These are phyloP conservation scores for Harpagoxenus sublaevis DNA, from an alignment of 2,888 invertebrate genomes.

Conservation along the genomic window DNA sequence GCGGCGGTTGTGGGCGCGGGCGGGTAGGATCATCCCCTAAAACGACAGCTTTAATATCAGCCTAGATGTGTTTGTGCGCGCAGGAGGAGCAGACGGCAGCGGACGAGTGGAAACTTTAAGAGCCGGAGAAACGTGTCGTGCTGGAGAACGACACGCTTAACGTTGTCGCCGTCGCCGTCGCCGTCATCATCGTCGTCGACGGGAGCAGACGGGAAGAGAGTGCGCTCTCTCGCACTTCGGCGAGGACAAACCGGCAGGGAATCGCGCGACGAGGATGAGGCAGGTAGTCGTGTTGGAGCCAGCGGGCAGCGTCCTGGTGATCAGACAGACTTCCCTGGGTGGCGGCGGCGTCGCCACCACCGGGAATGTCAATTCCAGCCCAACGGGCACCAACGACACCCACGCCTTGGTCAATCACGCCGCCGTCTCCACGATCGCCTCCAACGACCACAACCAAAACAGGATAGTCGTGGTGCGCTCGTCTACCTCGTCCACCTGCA, in stretches of 20 bases:
- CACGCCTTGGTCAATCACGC: constrained; percentile 78
- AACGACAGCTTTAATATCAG: constrained; percentile 74
- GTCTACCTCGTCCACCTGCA: constrained; percentile 79
- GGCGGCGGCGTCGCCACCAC: constrained; percentile 77
- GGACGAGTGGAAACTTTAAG: constrained; percentile 74
- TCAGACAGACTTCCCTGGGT: constrained; percentile 83
- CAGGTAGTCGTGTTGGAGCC: constrained; percentile 85
- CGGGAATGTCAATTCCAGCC: constrained; percentile 72
- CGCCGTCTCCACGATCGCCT: constrained; percentile 79
- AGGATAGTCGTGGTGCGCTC: constrained; percentile 85
- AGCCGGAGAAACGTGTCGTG: constrained; percentile 62
- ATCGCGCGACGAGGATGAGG: constrained; percentile 76
- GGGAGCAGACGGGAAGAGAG: constrained; percentile 49
- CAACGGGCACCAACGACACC: constrained; percentile 76
- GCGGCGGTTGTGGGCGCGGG: constrained; percentile 19
- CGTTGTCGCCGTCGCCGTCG: constrained; percentile 48
- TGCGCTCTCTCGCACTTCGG: constrained; percentile 52
- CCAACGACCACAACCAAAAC: constrained; percentile 85
- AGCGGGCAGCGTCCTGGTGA: constrained; percentile 85
- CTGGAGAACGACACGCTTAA: constrained; percentile 70
- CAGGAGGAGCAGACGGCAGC: constrained; percentile 77
- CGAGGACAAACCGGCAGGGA: not conserved
- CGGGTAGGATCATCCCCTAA: constrained; percentile 75
- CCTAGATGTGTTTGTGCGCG: constrained; percentile 64
- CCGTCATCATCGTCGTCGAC: constrained; percentile 44